phyloP scores from a whole-genome alignment of 2,888 invertebrate species.

The Drosophila nr. perissopoda region DNA sequence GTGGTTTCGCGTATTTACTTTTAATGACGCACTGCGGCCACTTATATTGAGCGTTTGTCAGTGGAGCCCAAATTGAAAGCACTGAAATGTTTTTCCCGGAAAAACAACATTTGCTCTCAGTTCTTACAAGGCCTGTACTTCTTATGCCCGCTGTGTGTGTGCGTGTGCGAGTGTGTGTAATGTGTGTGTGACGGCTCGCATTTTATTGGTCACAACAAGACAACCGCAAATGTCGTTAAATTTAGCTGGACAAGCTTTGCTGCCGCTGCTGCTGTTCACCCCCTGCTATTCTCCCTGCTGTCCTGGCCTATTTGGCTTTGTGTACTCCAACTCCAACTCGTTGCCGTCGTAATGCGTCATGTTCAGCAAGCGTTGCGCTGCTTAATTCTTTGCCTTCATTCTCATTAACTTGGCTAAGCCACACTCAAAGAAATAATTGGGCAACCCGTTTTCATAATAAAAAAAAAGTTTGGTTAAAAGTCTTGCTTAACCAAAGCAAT shows the following conservation, averaged over 20 bases:
- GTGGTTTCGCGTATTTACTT: constrained; percentile 45
- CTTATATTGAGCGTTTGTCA: constrained; percentile 47
- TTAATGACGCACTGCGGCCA: constrained; percentile 61
- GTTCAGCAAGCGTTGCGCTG: constrained; percentile 42
- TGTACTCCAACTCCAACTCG: constrained; percentile 7
- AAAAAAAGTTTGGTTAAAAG: background rate
- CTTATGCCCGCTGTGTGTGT: background rate
- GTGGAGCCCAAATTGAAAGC: background rate
- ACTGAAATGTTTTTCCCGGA: constrained; percentile 34
- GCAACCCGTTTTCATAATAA: background rate
- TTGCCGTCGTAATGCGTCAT: constrained; percentile 57
- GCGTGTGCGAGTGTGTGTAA: background rate
- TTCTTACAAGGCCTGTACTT: constrained; percentile 22
- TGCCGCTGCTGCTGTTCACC: background rate
- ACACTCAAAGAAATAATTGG: constrained; percentile 1
- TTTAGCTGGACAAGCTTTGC: constrained; percentile 42
- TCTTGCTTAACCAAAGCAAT: background rate
- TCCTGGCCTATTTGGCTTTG: constrained; percentile 39
- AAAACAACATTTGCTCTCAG: constrained; percentile 33
- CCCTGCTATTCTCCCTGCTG: constrained; percentile 2
- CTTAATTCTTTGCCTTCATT: constrained; percentile 27
- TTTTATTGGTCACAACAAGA: constrained; percentile 40
- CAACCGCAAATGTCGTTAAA: constrained; percentile 51
- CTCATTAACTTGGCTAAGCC: constrained; percentile 58
- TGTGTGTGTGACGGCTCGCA: constrained; percentile 37